Base-by-base conservation (phyloP, 2,113 vertebrate genomes). In the Scolopax mira region DNA sequence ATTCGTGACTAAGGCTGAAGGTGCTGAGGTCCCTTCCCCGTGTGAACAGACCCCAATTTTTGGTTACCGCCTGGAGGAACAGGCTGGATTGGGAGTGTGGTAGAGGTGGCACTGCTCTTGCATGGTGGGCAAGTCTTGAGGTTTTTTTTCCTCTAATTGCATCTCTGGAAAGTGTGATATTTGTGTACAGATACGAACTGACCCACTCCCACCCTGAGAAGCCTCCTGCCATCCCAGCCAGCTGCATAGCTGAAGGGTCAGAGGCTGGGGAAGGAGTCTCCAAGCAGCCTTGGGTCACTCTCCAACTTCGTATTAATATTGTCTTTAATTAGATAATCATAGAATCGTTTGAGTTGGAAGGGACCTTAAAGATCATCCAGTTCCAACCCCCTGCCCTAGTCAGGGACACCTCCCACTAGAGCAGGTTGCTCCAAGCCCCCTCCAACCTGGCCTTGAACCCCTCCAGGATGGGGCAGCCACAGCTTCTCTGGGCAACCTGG, bases 161-260 rank as follows among this genome's bases (percentile, higher is more conserved):
- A 18, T 16, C 39, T 54, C 33, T 54, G 44, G 16, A 11, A 2
- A 0, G 2, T 30, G 42, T 24, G 35, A 18, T 10, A 2, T 11
- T 3, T 18, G 4, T 6, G 41, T 17, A 10, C 10, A 4, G 3
- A 1, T 4, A 7, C 4, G 18, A 28, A 17, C 22, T 30, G 28
- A 11, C 10, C 28, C 9, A 4, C 12, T 37, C 27, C 58, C 16
- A 19, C 4, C 10, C 8, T 2, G 13, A 3, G 33, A 54, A 28
- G 28, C 11, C 12, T 51, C 9, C 60, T 64, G 37, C 44, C 21
- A 22, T 8, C 49, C 25, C 37, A 23, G 44, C 18, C 49, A 44
- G 33, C 37, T 46, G 22, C 10, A 14, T 1, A 19, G 41, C 19
- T 6, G 1, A 4, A 28, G 39, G 64, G 44, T 25, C 7, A 19